These are phyloP conservation scores for Pogonomyrmex barbatus DNA, from an alignment of 1,140 invertebrate species.

Conservation along the genomic window DNA sequence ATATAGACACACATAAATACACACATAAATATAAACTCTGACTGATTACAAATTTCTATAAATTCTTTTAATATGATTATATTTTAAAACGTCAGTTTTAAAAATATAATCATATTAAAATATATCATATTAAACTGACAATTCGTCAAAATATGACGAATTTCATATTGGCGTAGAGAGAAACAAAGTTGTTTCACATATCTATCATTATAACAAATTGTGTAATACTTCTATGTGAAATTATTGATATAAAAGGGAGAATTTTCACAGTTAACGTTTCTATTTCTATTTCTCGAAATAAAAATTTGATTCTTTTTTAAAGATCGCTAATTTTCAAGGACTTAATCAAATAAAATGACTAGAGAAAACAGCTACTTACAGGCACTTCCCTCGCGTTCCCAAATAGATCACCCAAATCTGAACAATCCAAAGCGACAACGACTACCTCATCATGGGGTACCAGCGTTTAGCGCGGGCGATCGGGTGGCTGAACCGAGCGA, in stretches of 20 bases:
- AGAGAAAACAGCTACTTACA: constrained; percentile 22
- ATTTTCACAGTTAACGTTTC: background rate
- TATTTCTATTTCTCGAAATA: background rate
- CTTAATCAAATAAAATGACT: background rate
- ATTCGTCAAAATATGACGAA: background rate
- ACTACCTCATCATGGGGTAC: constrained; percentile 40
- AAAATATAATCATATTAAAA: no score
- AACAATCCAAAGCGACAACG: background rate
- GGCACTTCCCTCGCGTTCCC: background rate
- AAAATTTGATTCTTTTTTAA: background rate
- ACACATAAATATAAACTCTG: background rate
- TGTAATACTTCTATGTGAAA: background rate
- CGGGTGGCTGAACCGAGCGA: background rate
- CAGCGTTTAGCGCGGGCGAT: background rate
- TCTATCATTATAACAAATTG: background rate
- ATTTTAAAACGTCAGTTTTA: background rate
- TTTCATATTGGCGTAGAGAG: background rate
- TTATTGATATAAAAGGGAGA: background rate
- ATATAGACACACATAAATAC: no score
- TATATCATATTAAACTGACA: no score
- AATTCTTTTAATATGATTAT: constrained; percentile 23
- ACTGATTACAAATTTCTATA: background rate
- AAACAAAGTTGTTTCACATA: background rate
- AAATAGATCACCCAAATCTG: background rate
- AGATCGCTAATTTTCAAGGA: background rate